Conservation (phyloP, 1,140 invertebrate genomes). For the Samia ricini region DNA sequence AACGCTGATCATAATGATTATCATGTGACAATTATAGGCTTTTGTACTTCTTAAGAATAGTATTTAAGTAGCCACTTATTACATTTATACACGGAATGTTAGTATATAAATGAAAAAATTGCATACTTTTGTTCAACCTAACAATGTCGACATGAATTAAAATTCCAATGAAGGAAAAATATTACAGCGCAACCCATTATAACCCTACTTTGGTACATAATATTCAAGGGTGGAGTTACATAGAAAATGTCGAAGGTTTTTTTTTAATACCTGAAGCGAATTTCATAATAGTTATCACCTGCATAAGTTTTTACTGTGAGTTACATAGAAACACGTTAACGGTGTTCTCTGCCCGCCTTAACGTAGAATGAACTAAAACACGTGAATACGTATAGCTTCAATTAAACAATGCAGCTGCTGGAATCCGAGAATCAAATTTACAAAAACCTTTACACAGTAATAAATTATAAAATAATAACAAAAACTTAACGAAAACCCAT, state of each 20-base stretch:
- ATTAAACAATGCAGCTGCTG: conserved; percentile 62
- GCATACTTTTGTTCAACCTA: neutral
- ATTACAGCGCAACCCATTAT: neutral
- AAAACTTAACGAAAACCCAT: conserved; percentile 76
- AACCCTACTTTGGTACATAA: neutral
- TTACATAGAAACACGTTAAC: conserved; percentile 5
- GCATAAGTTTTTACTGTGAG: conserved; percentile 3
- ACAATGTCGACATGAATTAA: neutral
- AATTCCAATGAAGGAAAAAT: neutral
- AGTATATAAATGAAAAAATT: neutral
- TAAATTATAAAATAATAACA: conserved; percentile 71
- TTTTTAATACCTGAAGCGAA: neutral
- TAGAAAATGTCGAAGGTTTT: neutral
- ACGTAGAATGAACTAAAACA: neutral
- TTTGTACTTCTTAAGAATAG: too few relatives aligned
- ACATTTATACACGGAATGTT: neutral
- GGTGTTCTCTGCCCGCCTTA: conserved; percentile 11
- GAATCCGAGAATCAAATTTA: conserved; percentile 42
- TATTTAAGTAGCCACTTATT: neutral
- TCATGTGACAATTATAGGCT: too few relatives aligned
- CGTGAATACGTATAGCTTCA: conserved; percentile 12
- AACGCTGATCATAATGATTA: too few relatives aligned
- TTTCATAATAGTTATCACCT: conserved; percentile 13
- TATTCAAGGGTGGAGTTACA: neutral
- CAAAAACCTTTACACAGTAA: conserved; percentile 56